Evolutionary conservation across 2,888 invertebrate species (phyloP), one percentile per base, ranked within the genome.

Genomic region (Pollenia angustigena): DNA sequence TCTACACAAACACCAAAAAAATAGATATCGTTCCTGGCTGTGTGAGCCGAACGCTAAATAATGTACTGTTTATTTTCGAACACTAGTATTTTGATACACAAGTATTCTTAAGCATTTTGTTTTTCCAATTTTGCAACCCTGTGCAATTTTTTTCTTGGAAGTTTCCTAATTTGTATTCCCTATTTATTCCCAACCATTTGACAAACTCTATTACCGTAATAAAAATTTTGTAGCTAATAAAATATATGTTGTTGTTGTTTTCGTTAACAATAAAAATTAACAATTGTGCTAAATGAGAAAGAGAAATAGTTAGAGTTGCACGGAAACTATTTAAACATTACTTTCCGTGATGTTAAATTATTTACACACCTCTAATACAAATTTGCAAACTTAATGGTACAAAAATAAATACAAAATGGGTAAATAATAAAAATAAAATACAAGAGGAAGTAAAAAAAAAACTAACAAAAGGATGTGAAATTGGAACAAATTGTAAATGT

Each of bases 261-360:
- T 18, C 16, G 9, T 50, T 44, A 42, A 82, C 69, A 82, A 76
- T 46, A 60, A 62, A 82, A 62, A 82, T 64, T 71, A 71, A 71
- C 48, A 48, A 71, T 64, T 64, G 54, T 50, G 48, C 9, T 18
- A 58, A 60, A 75, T 46, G 40, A 42, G 75, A 46, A 62, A 56
- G 74, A 64, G 62, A 64, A 81, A 76, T 64, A 56, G 62, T 71
- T 81, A 44, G 52, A 32, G 50, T 46, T 56, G 64, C 66, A 82
- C 74, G 87, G 87, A 88, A 88, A 83, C 83, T 72, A 87, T 87
- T 87, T 88, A 87, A 87, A 79, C 78, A 60, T 85, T 85, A 68
- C 40, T 76, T 87, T 78, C 83, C 85, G 87, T 78, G 72, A 78
- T 81, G 71, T 74, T 85, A 74, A 85, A 85, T 87, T 87, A 88